These are phyloP conservation scores for Rachycentron canadum DNA, from an alignment of 2,797 vertebrate genomes.

Conservation along the genomic window DNA sequence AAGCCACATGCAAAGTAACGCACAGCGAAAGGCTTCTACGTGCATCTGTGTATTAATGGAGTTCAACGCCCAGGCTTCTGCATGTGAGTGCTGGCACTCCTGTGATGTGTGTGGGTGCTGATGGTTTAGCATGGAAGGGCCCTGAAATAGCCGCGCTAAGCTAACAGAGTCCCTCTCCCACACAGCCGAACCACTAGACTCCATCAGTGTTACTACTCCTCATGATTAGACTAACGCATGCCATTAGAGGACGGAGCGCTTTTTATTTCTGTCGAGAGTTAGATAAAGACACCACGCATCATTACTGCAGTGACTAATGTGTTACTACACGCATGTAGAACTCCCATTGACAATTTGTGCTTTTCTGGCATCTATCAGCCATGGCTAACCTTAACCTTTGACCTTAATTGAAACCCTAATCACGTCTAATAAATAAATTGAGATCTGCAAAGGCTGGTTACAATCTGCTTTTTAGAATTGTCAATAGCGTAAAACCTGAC, in stretches of 20 bases:
- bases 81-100: slow-evolving; percentile 25
- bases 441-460: no score
- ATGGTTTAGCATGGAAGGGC: slow-evolving; percentile 47
- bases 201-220: slow-evolving; percentile 52
- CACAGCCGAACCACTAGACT: slow-evolving; percentile 49
- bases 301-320: background rate
- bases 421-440: background rate
- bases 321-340: background rate
- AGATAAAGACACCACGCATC: slow-evolving; percentile 9
- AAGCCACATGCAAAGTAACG: background rate
- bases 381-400: background rate
- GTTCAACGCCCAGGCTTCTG: slow-evolving; percentile 33
- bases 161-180: slow-evolving; percentile 66
- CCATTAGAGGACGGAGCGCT: slow-evolving; percentile 21
- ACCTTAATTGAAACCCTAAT: background rate
- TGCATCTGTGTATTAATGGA: slow-evolving; percentile 48
- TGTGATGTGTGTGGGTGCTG: slow-evolving; percentile 53
- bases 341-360: background rate
- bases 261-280: slow-evolving; percentile 27
- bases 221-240: slow-evolving; percentile 35
- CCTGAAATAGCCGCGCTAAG: slow-evolving; percentile 62
- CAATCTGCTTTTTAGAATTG: background rate
- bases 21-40: slow-evolving; percentile 4
- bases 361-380: background rate
- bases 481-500: no score